Percentiles rank a stretch among this genome's conserved stretches.
Conservation (phyloP, 2,888 invertebrate genomes). For the Brenthis ino region DNA sequence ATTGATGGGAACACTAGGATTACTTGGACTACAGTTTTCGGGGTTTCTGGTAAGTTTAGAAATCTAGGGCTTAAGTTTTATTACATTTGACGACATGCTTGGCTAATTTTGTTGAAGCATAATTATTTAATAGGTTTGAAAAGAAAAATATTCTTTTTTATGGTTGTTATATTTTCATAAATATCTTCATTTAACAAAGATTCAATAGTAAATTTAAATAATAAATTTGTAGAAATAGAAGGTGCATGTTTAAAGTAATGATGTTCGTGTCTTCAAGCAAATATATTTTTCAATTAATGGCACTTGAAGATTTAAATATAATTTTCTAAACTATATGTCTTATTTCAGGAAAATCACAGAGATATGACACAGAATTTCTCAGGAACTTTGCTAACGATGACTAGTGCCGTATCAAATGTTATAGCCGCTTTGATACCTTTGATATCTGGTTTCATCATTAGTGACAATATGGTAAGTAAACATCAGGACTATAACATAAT, state of each 20-base stretch:
- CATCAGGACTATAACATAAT: background rate
- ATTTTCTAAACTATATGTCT: background rate
- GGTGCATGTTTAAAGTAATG: no score
- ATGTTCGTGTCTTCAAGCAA: no score
- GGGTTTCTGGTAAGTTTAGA: slow-evolving; percentile 62
- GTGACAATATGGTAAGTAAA: slow-evolving; percentile 51
- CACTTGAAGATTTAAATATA: no score
- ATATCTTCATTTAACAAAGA: no score
- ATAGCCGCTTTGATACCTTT: slow-evolving; percentile 58
- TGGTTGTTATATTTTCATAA: no score
- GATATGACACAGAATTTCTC: slow-evolving; percentile 66
- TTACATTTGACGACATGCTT: no score
- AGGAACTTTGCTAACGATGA: slow-evolving; percentile 56
- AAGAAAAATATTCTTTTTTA: background rate
- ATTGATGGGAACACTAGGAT: slow-evolving; percentile 51
- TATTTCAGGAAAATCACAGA: slow-evolving; percentile 58
- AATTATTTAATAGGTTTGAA: background rate
- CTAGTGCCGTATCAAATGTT: slow-evolving; percentile 55
- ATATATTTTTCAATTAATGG: no score
- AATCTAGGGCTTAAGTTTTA: background rate
- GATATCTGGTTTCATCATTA: slow-evolving; percentile 53
- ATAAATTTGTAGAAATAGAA: no score
- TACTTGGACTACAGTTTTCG: slow-evolving; percentile 63
- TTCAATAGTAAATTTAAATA: no score
- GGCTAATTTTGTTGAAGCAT: no score